Percentiles rank a stretch among this genome's conserved stretches.
phyloP scores from a whole-genome alignment of 2,888 invertebrate genomes.

The Lepeophtheirus nordmannii region DNA sequence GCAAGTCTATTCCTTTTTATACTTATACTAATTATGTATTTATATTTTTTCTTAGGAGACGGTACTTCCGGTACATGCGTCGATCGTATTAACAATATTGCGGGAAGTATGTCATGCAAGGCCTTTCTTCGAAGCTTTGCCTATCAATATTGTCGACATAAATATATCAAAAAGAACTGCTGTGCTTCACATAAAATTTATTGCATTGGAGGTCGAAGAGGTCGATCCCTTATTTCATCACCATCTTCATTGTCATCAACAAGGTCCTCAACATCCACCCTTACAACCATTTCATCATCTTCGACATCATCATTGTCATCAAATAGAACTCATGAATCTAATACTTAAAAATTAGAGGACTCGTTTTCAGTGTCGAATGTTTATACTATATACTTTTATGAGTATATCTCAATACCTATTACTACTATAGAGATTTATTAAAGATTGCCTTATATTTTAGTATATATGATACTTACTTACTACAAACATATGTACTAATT shows the following conservation, averaged over 20 bases:
- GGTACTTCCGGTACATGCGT: conserved; percentile 30
- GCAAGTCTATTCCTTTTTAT: too few species aligned
- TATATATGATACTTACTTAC: too few species aligned
- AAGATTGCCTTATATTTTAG: too few species aligned
- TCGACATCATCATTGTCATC: too few species aligned
- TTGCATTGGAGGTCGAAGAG: conserved; percentile 14
- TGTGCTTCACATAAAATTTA: conserved; percentile 34
- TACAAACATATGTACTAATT: too few species aligned
- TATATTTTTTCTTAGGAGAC: conserved; percentile 25
- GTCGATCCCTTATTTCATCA: background rate
- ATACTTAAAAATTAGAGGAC: too few species aligned
- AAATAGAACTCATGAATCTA: too few species aligned
- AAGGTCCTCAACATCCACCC: background rate
- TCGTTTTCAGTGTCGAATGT: too few species aligned
- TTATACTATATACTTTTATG: too few species aligned
- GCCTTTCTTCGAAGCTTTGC: conserved; percentile 38
- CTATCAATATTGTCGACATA: conserved; percentile 37
- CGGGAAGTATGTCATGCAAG: conserved; percentile 36
- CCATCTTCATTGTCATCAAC: background rate
- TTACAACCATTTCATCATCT: background rate
- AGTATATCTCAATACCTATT: too few species aligned
- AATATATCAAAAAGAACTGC: conserved; percentile 38
- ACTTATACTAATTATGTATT: too few species aligned
- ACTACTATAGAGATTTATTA: too few species aligned
- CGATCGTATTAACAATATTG: conserved; percentile 31